Conservation (phyloP, 2,797 vertebrate genomes). For the Moxostoma hubbsi region DNA sequence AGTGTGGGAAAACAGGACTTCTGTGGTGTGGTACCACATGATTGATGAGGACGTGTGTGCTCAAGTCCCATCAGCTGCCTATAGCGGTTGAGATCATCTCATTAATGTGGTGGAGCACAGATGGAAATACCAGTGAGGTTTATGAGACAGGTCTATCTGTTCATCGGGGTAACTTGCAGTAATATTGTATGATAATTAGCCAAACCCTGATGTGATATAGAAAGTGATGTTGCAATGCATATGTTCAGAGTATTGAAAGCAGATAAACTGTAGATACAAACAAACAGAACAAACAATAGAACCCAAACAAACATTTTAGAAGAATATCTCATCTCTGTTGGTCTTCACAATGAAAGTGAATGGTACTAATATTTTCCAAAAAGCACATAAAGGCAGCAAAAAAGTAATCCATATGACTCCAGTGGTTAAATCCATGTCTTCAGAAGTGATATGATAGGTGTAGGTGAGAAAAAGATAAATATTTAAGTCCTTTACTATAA, state of each 20-base stretch:
- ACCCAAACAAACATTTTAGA: too few relatives aligned
- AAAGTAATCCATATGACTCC: too few relatives aligned
- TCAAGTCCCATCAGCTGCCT: conserved; percentile 16
- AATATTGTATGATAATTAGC: neutral
- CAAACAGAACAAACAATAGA: too few relatives aligned
- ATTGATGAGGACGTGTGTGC: conserved; percentile 34
- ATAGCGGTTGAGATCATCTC: conserved; percentile 32
- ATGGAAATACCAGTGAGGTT: conserved; percentile 3
- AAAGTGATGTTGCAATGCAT: neutral
- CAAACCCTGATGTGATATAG: neutral
- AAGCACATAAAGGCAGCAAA: too few relatives aligned
- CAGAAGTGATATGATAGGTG: too few relatives aligned
- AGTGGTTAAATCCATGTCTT: too few relatives aligned
- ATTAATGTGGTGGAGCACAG: conserved; percentile 16
- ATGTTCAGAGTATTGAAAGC: neutral
- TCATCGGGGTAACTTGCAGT: neutral
- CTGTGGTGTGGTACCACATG: conserved; percentile 22
- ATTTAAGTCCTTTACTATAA: too few relatives aligned
- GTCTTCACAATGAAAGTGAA: too few relatives aligned
- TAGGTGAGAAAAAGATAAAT: too few relatives aligned
- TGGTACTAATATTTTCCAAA: too few relatives aligned
- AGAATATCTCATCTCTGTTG: too few relatives aligned
- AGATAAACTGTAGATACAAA: neutral
- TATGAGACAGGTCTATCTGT: conserved; percentile 9
- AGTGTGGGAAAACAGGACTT: conserved; percentile 40